Evolutionary conservation across 2,888 invertebrate species (phyloP), one percentile per base, ranked within the genome.

Genomic region (Tigriopus californicus): DNA sequence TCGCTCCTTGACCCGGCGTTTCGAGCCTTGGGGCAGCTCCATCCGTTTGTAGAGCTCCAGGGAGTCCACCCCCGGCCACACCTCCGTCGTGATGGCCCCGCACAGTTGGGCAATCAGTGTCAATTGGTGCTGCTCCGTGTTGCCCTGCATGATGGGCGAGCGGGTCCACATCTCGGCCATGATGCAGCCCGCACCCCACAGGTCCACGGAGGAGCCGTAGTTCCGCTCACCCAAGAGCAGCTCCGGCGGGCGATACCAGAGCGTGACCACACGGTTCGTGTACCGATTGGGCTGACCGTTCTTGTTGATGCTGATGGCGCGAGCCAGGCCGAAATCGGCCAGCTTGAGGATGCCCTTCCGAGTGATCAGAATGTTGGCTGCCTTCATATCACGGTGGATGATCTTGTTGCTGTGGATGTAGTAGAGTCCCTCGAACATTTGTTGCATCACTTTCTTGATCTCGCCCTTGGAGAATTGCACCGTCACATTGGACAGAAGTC

Each of bases 141-240:
- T 88, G 18, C 98, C 98, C 75, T 78, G 69, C 40, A 90, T 89
- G 62, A 90, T 89, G 0, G 90, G 97, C 4, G 73, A 75, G 64
- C 80, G 75, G 0, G 94, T 97, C 97, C 97, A 98, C 90, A 98
- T 90, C 75, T 98, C 98, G 0, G 97, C 97, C 97, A 98, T 97
- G 63, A 98, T 98, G 69, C 98, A 99, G 0, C 98, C 98, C 0
- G 92, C 95, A 1, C 78, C 77, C 78, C 78, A 79, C 74, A 97
- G 79, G 74, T 99, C 98, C 13, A 98, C 92, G 0, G 94, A 87
- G 1, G 95, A 90, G 0, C 92, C 92, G 68, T 98, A 98, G 73
- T 94, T 90, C 13, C 97, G 77, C 67, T 92, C 62, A 6, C 69
- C 69, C 33, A 69, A 58, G 1, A 68, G 61, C 15, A 22, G 10